These are phyloP conservation scores for Mus minutoides DNA, from an alignment of 2,797 vertebrate species.

Conservation along the genomic window DNA sequence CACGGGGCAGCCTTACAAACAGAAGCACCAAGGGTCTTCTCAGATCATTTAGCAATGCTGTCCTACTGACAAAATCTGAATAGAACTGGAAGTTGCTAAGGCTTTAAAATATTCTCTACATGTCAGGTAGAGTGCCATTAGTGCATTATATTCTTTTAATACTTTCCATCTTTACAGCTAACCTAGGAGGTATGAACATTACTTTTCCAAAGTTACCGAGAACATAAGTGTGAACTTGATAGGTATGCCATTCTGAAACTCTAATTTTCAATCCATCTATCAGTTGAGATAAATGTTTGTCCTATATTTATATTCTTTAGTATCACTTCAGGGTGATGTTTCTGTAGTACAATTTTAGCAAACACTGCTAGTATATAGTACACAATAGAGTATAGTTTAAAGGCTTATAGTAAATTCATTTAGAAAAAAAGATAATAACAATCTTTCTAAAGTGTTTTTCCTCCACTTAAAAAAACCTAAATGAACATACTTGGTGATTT, in stretches of 20 bases:
- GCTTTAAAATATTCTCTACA: conserved; percentile 34
- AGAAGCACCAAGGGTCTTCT: neutral
- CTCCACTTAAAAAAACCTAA: neutral
- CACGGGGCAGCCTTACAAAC: neutral
- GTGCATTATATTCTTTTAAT: neutral
- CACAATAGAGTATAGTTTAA: neutral
- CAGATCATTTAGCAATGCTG: neutral
- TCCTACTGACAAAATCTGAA: neutral
- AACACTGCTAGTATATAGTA: conserved; percentile 24
- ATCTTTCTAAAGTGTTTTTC: conserved; percentile 35
- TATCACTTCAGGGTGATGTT: neutral
- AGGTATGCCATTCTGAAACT: neutral
- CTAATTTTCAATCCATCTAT: neutral
- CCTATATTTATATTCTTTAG: neutral
- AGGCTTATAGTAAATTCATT: conserved; percentile 49
- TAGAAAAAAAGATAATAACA: conserved; percentile 51
- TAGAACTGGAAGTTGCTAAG: neutral
- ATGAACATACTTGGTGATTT: conserved; percentile 9
- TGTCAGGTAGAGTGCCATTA: neutral
- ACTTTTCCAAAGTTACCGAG: conserved; percentile 27
- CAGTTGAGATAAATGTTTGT: neutral
- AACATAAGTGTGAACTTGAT: neutral
- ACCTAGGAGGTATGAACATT: neutral
- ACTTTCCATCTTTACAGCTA: conserved; percentile 37
- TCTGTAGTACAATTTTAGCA: conserved; percentile 50